Percentiles rank a stretch among this genome's conserved stretches.
Conservation (phyloP, 2,797 vertebrate species). For the Acrocephalus scirpaceus region DNA sequence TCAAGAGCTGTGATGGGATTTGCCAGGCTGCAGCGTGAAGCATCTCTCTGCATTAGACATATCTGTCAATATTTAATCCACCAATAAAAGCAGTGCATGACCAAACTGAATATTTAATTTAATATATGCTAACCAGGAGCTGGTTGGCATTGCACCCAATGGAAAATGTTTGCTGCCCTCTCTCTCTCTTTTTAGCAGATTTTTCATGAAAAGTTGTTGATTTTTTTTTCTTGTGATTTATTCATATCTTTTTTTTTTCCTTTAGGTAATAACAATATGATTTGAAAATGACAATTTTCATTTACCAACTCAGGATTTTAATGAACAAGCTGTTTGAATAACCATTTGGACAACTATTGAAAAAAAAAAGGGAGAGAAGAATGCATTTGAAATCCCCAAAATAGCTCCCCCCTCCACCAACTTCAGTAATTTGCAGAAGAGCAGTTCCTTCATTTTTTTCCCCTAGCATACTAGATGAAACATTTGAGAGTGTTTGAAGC, state of each 20-base stretch:
- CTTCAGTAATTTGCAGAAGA: conserved; percentile 25
- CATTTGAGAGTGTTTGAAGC: conserved; percentile 58
- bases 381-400: conserved; percentile 16
- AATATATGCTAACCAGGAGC: not conserved
- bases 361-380: not conserved
- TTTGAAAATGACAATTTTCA: not conserved
- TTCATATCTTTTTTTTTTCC: not conserved
- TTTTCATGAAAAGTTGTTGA: not conserved
- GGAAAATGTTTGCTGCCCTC: not conserved
- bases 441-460: not conserved
- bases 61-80: not conserved
- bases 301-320: not conserved
- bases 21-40: not conserved
- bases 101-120: conserved; percentile 35
- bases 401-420: not conserved
- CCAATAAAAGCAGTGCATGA: not conserved
- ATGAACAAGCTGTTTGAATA: conserved; percentile 17
- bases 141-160: not conserved
- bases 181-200: not conserved
- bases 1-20: not conserved
- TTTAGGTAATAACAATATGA: not conserved
- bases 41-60: not conserved
- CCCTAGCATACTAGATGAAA: conserved; percentile 37
- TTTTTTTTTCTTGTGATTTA: not conserved
- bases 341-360: not conserved